Base-by-base conservation (phyloP, 2,797 vertebrate species). In the Garrulus glandarius region DNA sequence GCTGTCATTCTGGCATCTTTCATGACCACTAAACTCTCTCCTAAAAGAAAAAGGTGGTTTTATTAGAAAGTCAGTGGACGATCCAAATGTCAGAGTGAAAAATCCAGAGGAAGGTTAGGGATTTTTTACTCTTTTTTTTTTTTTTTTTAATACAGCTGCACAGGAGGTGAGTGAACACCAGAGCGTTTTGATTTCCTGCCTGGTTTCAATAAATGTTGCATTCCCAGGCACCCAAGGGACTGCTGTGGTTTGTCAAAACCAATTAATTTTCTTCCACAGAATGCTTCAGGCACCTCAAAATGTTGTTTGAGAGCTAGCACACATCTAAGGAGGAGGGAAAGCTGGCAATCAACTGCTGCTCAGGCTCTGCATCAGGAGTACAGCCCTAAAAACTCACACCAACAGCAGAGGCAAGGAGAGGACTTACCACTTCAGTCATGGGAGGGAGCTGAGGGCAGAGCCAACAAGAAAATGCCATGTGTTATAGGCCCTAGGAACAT, bases 201-300 rank as follows among this genome's bases (percentile, higher is more conserved):
- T 92, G 89, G 92, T 94, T 87, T 63, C 95, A 96, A 97, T 94
- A 94, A 97, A 94, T 41, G 91, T 75, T 96, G 93, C 88, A 96
- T 82, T 93, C 80, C 59, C 84, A 89, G 69, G 84, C 92, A 98
- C 96, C 97, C 90, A 96, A 93, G 94, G 97, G 97, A 97, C n/a
- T 56, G 91, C 96, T 94, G 96, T 91, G 96, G 96, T 98, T 97
- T 98, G 97, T 98, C 97, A 98, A 97, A 98, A 97, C 91, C 97
- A 97, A 98, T 98, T 98, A 98, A 97, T 97, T 97, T 97, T 96
- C 96, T 96, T 97, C 89, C 93, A 97, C 83, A 76, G 87, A 98
- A 93, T 52, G 97, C 97, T 98, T 88, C 93, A 94, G 97, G 97
- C 97, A 94, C 95, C 97, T 96, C 82, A 89, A 89, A 97, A 96